Evolutionary conservation across 2,888 invertebrate genomes (phyloP), one percentile per base, ranked within the genome.

Genomic region (Metacarcinus magister): DNA sequence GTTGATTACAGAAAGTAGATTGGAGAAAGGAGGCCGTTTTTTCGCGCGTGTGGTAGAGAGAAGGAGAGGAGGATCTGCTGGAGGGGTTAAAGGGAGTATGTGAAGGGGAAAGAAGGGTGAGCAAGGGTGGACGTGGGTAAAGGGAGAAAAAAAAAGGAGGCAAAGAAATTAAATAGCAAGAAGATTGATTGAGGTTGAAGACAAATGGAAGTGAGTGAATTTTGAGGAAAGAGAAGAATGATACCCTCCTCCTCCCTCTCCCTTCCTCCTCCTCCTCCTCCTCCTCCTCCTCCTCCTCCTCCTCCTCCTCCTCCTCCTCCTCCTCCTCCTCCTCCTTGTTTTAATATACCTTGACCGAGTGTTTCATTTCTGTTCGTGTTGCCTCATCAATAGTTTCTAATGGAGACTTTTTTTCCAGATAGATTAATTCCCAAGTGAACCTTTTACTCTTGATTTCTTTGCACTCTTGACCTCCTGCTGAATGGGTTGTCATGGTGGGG

Each of bases 131-230:
- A 82, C 2, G 82, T 28, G 32, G 32, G n/a, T 2, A n/a, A n/a
- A 67, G n/a, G 19, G 19, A n/a, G n/a, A 16, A 23, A 67, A 19
- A 19, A 82, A 28, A 82, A 32, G 82, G 19, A 82, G 82, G 82
- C 28, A 82, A 82, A 82, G 82, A 82, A 82, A 82, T 82, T 82
- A 82, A 82, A 82, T 82, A 82, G 82, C 10, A 32, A 13, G 82
- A 82, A 82, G 82, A 82, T 82, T 82, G 82, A 82, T 82, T 82
- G 82, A 10, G 32, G 82, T 82, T 28, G 82, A 82, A 82, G 82
- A 82, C 82, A 82, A 82, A 82, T 82, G 82, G 82, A 32, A 32
- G 82, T 10, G 32, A 82, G 82, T 32, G 10, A 32, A 82, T 82
- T 82, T 82, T 28, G 32, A 82, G 32, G 82, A 82, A 32, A 82